A percentile compares a stretch with the other conserved stretches of the same genome.
These are phyloP conservation scores for Catharus bicknelli DNA, from an alignment of 2,113 vertebrate species.

Conservation along the genomic window DNA sequence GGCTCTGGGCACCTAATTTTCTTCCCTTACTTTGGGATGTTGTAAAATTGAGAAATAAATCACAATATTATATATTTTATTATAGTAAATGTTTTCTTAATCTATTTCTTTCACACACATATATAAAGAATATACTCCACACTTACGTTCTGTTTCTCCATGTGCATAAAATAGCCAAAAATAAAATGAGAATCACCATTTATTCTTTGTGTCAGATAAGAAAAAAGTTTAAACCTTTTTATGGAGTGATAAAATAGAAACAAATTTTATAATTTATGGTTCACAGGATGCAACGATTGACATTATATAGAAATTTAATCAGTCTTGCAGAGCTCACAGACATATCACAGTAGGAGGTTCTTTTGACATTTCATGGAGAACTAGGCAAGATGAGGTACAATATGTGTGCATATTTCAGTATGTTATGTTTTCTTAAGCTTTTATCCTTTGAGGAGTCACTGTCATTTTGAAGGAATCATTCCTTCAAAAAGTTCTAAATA, in stretches of 20 bases:
- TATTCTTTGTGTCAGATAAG: conserved; percentile 5
- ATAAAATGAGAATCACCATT: conserved; percentile 48
- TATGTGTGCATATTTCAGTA: conserved; percentile 69
- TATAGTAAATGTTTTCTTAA: not conserved
- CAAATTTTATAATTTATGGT: conserved; percentile 79
- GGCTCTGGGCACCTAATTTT: conserved; percentile 1
- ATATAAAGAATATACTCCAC: not conserved
- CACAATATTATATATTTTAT: not conserved
- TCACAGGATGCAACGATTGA: conserved; percentile 72
- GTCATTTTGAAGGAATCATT: conserved; percentile 47
- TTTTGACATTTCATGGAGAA: conserved; percentile 81
- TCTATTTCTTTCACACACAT: not conserved
- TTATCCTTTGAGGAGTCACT: conserved; percentile 51
- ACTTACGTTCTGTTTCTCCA: not conserved
- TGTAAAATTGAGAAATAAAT: conserved; percentile 14
- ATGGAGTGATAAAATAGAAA: conserved; percentile 72
- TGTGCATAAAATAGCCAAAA: conserved; percentile 38
- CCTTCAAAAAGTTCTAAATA: conserved; percentile 9
- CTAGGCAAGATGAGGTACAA: conserved; percentile 69
- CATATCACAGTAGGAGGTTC: conserved; percentile 75
- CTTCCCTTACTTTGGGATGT: not conserved
- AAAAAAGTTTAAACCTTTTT: conserved; percentile 65
- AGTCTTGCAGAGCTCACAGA: conserved; percentile 72
- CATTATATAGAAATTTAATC: conserved; percentile 79
- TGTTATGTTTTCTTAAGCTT: conserved; percentile 55